Percentiles rank a stretch among this genome's conserved stretches.
Conservation (phyloP, 2,113 vertebrate species). For the Aegithalos caudatus region DNA sequence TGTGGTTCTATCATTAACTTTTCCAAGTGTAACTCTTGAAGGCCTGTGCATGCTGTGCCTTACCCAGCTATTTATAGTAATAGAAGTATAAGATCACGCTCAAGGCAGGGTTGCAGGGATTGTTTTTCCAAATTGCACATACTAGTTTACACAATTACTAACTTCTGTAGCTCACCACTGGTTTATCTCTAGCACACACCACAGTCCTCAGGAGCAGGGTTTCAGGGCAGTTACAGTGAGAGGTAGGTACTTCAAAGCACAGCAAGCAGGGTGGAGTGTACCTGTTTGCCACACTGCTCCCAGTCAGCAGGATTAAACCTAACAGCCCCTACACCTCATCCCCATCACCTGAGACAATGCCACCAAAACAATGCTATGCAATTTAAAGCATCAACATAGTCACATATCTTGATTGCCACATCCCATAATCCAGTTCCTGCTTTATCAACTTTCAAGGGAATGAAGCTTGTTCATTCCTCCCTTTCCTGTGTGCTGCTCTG, state of each 20-base stretch:
- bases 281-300: background rate
- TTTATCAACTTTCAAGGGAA: background rate
- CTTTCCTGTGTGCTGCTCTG: background rate
- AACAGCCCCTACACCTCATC: background rate
- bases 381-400: background rate
- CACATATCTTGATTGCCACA: background rate
- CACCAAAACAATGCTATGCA: background rate
- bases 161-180: background rate
- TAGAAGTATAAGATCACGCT: background rate
- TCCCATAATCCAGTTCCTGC: background rate
- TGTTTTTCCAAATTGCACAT: background rate
- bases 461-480: background rate
- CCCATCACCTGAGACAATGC: background rate
- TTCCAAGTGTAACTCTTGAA: background rate
- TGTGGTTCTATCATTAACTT: background rate
- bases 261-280: background rate
- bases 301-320: background rate
- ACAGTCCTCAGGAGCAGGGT: background rate
- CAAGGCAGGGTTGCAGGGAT: rapidly evolving
- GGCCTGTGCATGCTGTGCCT: background rate
- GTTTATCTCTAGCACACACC: background rate
- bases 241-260: background rate
- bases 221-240: background rate
- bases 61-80: background rate
- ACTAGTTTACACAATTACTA: background rate